These are phyloP conservation scores for Hydrotaea cyrtoneurina DNA, from an alignment of 2,888 invertebrate species.

Conservation along the genomic window DNA sequence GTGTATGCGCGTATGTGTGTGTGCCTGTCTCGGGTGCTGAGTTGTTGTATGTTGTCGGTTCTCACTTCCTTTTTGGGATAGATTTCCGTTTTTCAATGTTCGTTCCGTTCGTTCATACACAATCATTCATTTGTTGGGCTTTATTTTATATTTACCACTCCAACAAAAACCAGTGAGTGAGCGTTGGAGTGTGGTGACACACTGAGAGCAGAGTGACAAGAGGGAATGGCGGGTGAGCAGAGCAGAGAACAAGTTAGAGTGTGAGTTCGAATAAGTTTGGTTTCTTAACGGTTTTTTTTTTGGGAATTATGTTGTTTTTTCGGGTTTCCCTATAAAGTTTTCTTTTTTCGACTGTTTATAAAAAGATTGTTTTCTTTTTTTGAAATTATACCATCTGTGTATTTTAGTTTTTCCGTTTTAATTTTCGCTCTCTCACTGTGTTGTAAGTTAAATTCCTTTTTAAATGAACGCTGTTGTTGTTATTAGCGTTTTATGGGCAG, in stretches of 20 bases:
- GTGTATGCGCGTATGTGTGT: slow-evolving; percentile 26
- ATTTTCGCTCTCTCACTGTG: neutral
- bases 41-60: slow-evolving; percentile 49
- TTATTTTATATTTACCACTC: neutral
- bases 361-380: neutral
- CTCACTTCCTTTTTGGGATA: slow-evolving; percentile 61
- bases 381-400: neutral
- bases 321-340: neutral
- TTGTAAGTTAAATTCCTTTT: neutral
- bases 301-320: neutral
- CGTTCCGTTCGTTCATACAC: slow-evolving; percentile 39
- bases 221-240: too few relatives aligned
- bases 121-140: slow-evolving; percentile 4
- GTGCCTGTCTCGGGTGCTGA: neutral
- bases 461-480: neutral
- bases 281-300: neutral
- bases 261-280: neutral
- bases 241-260: too few relatives aligned
- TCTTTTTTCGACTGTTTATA: neutral
- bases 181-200: neutral
- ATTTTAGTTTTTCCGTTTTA: neutral
- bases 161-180: neutral
- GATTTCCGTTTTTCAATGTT: slow-evolving; percentile 56
- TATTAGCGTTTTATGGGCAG: neutral
- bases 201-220: neutral